Evolutionary conservation across 2,888 invertebrate species (phyloP).

Genomic region (Luperina nickerlii): DNA sequence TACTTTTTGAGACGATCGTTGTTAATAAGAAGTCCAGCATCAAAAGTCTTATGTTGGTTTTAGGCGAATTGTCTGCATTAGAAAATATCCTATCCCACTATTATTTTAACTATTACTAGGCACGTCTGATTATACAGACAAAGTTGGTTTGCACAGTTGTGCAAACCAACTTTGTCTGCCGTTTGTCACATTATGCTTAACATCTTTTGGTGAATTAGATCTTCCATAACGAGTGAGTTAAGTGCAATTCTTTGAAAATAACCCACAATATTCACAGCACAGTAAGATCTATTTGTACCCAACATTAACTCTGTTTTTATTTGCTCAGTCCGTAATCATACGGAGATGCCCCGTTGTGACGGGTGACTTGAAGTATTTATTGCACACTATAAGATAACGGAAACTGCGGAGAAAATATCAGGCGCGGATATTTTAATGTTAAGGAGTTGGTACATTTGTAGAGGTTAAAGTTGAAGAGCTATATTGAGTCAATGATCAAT

Average conservation of each 20-base stretch:
- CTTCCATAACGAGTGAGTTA: neutral
- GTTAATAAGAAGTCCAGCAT: neutral
- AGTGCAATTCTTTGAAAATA: constrained; percentile 13
- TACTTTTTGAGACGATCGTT: neutral
- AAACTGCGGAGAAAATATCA: constrained; percentile 75
- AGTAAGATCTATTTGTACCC: constrained; percentile 54
- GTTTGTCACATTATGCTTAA: neutral
- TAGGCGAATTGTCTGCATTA: neutral
- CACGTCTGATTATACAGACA: neutral
- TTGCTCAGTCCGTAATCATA: constrained; percentile 60
- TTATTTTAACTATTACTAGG: too few relatives aligned
- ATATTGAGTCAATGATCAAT: neutral
- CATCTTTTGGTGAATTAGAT: neutral
- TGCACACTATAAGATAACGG: constrained; percentile 75
- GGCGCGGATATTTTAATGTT: constrained; percentile 76
- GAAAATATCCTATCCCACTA: too few relatives aligned
- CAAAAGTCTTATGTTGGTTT: neutral
- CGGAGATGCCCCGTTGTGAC: constrained; percentile 64
- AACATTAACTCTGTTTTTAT: constrained; percentile 55
- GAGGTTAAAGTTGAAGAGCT: neutral
- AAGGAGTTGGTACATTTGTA: constrained; percentile 36
- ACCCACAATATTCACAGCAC: constrained; percentile 29
- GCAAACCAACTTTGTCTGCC: neutral
- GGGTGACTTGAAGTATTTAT: constrained; percentile 78
- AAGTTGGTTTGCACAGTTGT: too few relatives aligned